Percentiles rank a stretch among this genome's conserved stretches.
Conservation (phyloP, 2,113 vertebrate species). For the Oncorhynchus kisutch region DNA sequence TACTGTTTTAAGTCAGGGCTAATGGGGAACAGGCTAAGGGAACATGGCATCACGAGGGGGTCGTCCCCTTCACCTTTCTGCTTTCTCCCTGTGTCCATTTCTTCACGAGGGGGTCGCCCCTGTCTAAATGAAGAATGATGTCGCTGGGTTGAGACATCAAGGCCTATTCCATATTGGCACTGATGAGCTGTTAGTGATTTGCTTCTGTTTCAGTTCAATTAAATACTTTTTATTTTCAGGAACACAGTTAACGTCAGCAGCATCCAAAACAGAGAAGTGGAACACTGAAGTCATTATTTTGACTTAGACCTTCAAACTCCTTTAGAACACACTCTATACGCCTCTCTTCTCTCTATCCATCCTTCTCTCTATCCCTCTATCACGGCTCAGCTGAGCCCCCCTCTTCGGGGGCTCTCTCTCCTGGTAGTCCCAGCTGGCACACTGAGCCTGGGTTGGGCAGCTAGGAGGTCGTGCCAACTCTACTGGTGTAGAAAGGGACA, state of each 20-base stretch:
- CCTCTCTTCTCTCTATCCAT: slow-evolving; percentile 9
- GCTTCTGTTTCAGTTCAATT: too few species aligned
- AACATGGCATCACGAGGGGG: not conserved
- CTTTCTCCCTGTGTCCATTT: too few species aligned
- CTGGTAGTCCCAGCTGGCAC: slow-evolving; percentile 73
- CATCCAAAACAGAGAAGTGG: too few species aligned
- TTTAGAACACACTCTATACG: not conserved
- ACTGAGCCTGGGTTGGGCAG: slow-evolving; percentile 51
- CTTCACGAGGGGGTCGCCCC: not conserved
- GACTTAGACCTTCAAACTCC: not conserved
- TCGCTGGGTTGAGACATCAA: too few species aligned
- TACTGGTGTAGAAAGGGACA: slow-evolving; percentile 71
- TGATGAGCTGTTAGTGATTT: too few species aligned
- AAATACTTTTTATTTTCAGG: too few species aligned
- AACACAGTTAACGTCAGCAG: too few species aligned
- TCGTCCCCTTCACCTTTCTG: not conserved
- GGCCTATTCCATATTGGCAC: too few species aligned
- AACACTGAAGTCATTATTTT: not conserved
- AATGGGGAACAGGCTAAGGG: not conserved
- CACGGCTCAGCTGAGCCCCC: slow-evolving; percentile 81
- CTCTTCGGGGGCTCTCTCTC: slow-evolving; percentile 74
- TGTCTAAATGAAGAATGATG: not conserved
- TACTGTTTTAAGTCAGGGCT: not conserved
- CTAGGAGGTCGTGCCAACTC: slow-evolving; percentile 66
- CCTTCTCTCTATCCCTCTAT: slow-evolving; percentile 79